Base-by-base conservation (phyloP, 2,888 invertebrate genomes). In the Volucella inflata region DNA sequence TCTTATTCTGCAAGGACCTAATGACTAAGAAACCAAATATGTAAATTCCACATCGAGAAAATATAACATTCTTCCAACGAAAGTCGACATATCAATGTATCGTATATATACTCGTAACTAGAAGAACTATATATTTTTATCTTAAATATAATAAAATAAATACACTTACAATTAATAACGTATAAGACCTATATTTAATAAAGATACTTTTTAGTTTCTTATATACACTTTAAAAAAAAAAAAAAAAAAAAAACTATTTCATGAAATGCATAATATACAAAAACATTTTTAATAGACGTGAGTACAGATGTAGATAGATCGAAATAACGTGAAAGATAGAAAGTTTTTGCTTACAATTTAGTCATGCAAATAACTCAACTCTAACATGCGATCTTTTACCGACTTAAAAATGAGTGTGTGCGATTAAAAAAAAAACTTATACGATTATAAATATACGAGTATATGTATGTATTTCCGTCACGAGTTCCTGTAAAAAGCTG, bases 401-500 rank as follows among this genome's bases (percentile, higher is more conserved):
- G 36, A 38, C 53, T 65, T 1, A 38, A 10, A 9, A 42, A 59
- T 16, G 12, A 50, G 51, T 46, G 16, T 80, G 64, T 64, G 53
- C 16, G 59, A 59, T 30, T n/a, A 42, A 17, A 11, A 11, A 57
- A 55, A 17, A 44, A 30, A 30, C 0, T 30, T 30, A 6, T 3
- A 30, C 30, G 30, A 30, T 0, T 30, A 30, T 30, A 30, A 30
- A 30, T 30, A 30, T 30, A 6, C 6, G 30, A 6, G 6, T 30
- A 30, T 1, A 30, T 30, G 30, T 30, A 30, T 30, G 0, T 30
- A 30, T 30, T 30, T 6, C 46, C 53, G 38, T 74, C 48, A 59
- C 75, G 53, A 53, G 44, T 55, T 72, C 81, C 85, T 81, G 85
- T 85, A 85, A 85, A 85, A 85, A 85, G 85, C 85, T 85, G 85